Evolutionary conservation across 64 coral and sea anemone genomes (phyloP).

Genomic region (Trachythela sp.): DNA sequence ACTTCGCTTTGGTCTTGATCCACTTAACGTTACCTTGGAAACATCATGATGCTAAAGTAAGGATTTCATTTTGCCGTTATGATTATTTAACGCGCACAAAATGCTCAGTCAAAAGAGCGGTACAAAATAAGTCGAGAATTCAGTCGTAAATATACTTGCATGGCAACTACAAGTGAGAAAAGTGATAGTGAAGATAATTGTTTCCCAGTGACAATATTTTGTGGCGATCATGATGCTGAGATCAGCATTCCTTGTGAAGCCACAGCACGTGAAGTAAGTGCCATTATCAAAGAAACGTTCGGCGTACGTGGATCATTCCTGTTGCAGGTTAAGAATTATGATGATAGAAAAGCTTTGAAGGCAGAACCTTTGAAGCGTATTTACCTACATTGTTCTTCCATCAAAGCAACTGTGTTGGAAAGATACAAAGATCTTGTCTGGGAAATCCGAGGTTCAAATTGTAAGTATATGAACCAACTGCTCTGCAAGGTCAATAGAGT

Average conservation of each 20-base stretch:
- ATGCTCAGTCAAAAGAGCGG: no score
- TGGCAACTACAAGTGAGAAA: not conserved
- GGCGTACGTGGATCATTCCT: not conserved
- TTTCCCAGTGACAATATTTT: not conserved
- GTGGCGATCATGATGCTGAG: not conserved
- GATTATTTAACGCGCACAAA: no score
- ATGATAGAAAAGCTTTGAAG: not conserved
- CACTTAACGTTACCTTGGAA: not conserved
- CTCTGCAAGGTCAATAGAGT: no score
- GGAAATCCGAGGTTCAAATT: not conserved
- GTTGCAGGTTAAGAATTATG: not conserved
- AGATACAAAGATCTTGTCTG: not conserved
- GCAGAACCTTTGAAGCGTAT: not conserved
- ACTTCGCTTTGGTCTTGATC: no score
- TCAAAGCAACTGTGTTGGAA: not conserved
- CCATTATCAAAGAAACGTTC: not conserved
- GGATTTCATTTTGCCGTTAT: not conserved
- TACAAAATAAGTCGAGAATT: no score
- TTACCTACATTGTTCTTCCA: constrained; percentile 3
- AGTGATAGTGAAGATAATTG: not conserved
- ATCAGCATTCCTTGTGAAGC: not conserved
- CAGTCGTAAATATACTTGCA: no score
- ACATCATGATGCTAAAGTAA: not conserved
- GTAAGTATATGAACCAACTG: not conserved
- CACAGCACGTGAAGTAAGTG: not conserved